phyloP scores from a whole-genome alignment of 2,888 invertebrate species.

The Altica lythri region DNA sequence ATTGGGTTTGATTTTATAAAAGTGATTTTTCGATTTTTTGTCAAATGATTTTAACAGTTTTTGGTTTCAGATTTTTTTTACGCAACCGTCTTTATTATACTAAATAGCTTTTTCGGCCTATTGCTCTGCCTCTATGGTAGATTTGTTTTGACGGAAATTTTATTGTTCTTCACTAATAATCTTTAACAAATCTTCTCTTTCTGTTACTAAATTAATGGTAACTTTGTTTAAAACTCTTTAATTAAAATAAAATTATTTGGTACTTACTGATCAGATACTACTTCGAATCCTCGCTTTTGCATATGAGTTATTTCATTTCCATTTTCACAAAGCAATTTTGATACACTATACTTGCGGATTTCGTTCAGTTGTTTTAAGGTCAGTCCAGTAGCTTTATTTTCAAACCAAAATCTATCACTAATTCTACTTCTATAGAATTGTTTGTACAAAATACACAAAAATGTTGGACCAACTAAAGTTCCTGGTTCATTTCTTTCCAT shows the following conservation, averaged over 20 bases:
- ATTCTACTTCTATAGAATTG: slow-evolving; percentile 84
- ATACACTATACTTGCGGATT: slow-evolving; percentile 75
- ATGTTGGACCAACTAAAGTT: slow-evolving; percentile 81
- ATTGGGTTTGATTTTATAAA: no score
- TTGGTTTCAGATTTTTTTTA: no score
- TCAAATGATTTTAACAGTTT: no score
- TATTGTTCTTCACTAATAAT: no score
- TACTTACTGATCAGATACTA: slow-evolving; percentile 63
- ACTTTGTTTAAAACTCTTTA: no score
- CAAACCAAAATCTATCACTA: slow-evolving; percentile 85
- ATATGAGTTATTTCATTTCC: slow-evolving; percentile 68
- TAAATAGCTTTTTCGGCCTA: no score
- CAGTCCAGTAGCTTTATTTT: slow-evolving; percentile 65
- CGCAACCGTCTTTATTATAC: no score
- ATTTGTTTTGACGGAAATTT: no score
- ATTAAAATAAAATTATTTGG: background rate
- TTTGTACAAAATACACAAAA: slow-evolving; percentile 80
- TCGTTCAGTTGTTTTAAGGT: slow-evolving; percentile 77
- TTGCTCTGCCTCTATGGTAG: no score
- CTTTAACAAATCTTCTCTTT: no score
- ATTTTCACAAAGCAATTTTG: slow-evolving; percentile 80
- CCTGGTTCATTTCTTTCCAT: slow-evolving; percentile 76
- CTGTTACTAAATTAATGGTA: no score
- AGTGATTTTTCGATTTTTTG: no score
- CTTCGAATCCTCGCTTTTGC: slow-evolving; percentile 69